A percentile compares a stretch with the other conserved stretches of the same genome.
phyloP scores from a whole-genome alignment of 2,888 invertebrate species.

The Corbicula japonica region DNA sequence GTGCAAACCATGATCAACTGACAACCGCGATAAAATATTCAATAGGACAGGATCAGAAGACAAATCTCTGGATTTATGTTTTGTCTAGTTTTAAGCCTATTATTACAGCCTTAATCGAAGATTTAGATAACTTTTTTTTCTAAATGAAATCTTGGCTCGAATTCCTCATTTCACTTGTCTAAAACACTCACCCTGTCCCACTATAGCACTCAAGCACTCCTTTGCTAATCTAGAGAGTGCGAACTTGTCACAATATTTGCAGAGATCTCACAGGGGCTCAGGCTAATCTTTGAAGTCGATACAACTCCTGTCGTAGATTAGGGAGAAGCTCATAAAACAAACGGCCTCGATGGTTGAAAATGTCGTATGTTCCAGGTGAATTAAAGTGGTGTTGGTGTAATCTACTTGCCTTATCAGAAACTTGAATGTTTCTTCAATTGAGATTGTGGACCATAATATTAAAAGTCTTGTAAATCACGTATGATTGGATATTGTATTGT shows the following conservation, averaged over 20 bases:
- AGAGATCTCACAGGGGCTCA: slow-evolving; percentile 19
- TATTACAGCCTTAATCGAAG: no score
- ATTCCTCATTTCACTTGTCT: no score
- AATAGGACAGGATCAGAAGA: no score
- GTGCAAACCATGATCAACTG: no score
- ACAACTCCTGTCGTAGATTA: slow-evolving; percentile 28
- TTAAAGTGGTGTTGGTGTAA: neutral
- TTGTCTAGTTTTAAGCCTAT: no score
- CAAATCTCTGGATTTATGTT: no score
- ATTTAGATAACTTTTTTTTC: no score
- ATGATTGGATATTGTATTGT: slow-evolving; percentile 17
- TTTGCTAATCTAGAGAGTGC: slow-evolving; percentile 20
- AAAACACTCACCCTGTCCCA: no score
- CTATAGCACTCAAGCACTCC: no score
- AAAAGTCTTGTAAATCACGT: slow-evolving; percentile 23
- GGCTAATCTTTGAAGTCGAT: slow-evolving; percentile 45
- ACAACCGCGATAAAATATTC: no score
- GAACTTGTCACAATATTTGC: slow-evolving; percentile 27
- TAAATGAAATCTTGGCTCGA: no score
- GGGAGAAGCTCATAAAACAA: slow-evolving; percentile 21
- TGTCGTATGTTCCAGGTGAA: neutral
- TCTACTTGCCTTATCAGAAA: slow-evolving; percentile 5
- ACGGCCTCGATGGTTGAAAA: neutral
- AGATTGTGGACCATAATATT: slow-evolving; percentile 29
- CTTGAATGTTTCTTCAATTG: slow-evolving; percentile 13